phyloP scores from a whole-genome alignment of 2,797 vertebrate genomes.

The Halcyon badia region DNA sequence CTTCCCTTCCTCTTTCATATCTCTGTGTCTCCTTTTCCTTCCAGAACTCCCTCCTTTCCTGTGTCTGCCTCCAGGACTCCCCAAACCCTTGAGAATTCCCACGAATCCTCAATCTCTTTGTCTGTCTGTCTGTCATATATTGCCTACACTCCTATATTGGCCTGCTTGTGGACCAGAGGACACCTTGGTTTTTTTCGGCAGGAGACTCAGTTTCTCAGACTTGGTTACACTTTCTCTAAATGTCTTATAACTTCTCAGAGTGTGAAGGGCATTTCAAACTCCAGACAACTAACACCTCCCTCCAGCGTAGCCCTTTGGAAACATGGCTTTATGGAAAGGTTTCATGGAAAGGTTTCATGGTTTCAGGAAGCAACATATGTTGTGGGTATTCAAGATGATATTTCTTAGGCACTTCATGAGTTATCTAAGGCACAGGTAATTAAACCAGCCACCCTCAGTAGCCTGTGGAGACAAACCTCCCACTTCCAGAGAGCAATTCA shows the following conservation, averaged over 20 bases:
- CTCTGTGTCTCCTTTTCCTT: slow-evolving; percentile 68
- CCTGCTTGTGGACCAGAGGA: not conserved
- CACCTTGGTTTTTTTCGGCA: not conserved
- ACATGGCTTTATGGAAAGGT: not conserved
- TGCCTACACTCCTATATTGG: not conserved
- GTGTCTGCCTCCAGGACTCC: slow-evolving; percentile 23
- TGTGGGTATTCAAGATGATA: not conserved
- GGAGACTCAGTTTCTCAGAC: not conserved
- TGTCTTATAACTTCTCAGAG: not conserved
- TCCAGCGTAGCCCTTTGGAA: not conserved
- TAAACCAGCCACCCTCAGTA: not conserved
- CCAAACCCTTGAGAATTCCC: slow-evolving; percentile 47
- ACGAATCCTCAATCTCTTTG: not conserved
- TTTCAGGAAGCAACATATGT: not conserved
- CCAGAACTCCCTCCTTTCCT: slow-evolving; percentile 65
- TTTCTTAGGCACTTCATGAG: not conserved
- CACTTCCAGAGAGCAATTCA: not conserved
- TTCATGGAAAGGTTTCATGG: not conserved
- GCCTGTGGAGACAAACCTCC: not conserved
- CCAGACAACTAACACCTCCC: not conserved
- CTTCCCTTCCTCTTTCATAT: slow-evolving; percentile 69
- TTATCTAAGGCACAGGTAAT: not conserved
- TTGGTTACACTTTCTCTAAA: not conserved
- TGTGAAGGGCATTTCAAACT: not conserved
- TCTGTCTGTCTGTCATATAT: not conserved